Evolutionary conservation across 2,113 vertebrate species (phyloP).

Genomic region (Sinocyclocheilus rhinocerous): DNA sequence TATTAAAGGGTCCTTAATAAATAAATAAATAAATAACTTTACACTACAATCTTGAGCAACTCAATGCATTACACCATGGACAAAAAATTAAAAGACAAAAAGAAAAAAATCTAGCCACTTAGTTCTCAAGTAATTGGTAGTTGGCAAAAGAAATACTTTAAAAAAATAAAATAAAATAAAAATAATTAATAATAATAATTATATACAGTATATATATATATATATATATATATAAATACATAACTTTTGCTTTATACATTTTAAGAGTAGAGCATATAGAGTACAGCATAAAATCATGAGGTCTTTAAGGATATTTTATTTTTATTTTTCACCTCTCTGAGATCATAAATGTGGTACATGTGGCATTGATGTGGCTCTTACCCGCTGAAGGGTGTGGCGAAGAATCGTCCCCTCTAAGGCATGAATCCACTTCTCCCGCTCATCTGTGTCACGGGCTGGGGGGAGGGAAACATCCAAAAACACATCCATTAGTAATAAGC

Average conservation of each 20-base stretch:
- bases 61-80: background rate
- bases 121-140: too few species aligned
- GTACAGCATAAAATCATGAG: too few species aligned
- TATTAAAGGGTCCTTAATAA: background rate
- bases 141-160: too few species aligned
- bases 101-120: background rate
- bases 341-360: background rate
- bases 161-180: background rate
- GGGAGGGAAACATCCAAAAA: constrained; percentile 61
- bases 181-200: background rate
- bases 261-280: too few species aligned
- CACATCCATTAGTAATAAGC: constrained; percentile 57
- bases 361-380: constrained; percentile 64
- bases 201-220: background rate
- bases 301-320: background rate
- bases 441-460: constrained; percentile 95
- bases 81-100: background rate
- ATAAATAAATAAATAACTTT: background rate
- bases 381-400: constrained; percentile 94
- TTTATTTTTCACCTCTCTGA: background rate
- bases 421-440: constrained; percentile 99
- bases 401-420: constrained; percentile 99
- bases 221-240: too few species aligned
- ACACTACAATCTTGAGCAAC: background rate
- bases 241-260: too few species aligned